These are phyloP conservation scores for Ornithoptera alexandrae DNA, from an alignment of 2,888 invertebrate genomes.

Conservation along the genomic window DNA sequence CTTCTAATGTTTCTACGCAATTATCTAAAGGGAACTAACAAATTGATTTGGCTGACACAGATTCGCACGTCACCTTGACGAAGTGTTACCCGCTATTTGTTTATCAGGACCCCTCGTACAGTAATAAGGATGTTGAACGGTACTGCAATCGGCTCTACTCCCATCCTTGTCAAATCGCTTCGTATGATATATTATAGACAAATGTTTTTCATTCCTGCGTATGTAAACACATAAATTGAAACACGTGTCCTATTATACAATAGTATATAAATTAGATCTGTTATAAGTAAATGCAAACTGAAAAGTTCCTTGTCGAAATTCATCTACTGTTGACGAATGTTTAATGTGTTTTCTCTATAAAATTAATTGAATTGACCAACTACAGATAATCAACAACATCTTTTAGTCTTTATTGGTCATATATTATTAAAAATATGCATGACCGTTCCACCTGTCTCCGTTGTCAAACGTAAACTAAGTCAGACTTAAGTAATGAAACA, in stretches of 20 bases:
- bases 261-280: not conserved
- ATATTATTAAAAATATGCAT: not conserved
- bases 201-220: not conserved
- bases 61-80: constrained; percentile 41
- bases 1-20: constrained; percentile 1
- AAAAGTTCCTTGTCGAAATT: too few species aligned
- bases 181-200: constrained; percentile 11
- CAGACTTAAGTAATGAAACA: not conserved
- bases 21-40: constrained; percentile 12
- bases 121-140: constrained; percentile 44
- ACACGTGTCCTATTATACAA: not conserved
- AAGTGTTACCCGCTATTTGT: constrained; percentile 44
- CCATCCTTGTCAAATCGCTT: constrained; percentile 20
- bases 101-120: constrained; percentile 39
- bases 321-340: too few species aligned
- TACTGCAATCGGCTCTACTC: constrained; percentile 32
- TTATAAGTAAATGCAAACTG: too few species aligned
- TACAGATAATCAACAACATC: too few species aligned
- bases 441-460: not conserved
- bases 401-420: too few species aligned
- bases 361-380: too few species aligned
- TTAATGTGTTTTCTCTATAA: too few species aligned
- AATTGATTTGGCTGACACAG: constrained; percentile 18
- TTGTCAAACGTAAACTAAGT: not conserved
- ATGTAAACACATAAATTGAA: not conserved